phyloP scores from a whole-genome alignment of 2,797 vertebrate genomes.

The Enteromius fasciolatus region DNA sequence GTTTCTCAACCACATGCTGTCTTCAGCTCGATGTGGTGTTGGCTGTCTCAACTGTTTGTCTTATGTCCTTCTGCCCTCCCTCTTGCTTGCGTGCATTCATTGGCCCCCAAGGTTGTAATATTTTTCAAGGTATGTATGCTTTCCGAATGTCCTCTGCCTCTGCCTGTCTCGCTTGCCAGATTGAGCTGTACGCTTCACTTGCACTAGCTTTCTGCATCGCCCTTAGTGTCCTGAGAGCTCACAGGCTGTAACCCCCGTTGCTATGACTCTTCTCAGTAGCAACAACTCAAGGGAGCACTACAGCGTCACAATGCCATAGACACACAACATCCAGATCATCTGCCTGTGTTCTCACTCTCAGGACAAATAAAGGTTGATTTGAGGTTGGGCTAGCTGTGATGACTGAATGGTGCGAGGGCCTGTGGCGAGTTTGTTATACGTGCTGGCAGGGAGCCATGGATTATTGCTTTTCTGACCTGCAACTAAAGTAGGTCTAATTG shows the following conservation, averaged over 20 bases:
- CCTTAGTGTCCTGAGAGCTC: conserved; percentile 18
- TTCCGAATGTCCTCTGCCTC: conserved; percentile 29
- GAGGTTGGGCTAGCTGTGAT: neutral
- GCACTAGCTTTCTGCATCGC: conserved; percentile 21
- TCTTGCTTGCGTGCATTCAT: conserved; percentile 71
- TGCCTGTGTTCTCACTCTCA: conserved; percentile 2
- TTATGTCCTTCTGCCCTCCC: conserved; percentile 73
- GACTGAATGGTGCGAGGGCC: neutral
- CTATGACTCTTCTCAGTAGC: neutral
- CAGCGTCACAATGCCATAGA: neutral
- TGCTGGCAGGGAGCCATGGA: conserved; percentile 13
- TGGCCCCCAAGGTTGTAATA: conserved; percentile 79
- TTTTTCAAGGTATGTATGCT: conserved; percentile 83
- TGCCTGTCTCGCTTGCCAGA: conserved; percentile 30
- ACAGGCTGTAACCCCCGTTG: conserved; percentile 19
- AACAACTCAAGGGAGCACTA: neutral
- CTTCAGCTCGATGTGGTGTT: conserved; percentile 50
- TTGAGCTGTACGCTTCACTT: conserved; percentile 35
- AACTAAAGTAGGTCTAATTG: neutral
- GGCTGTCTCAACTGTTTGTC: conserved; percentile 71
- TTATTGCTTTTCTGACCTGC: conserved; percentile 22
- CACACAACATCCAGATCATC: conserved; percentile 3
- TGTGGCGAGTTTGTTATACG: neutral
- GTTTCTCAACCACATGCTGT: conserved; percentile 27
- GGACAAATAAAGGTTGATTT: conserved; percentile 12